These are phyloP conservation scores for Dasyurus viverrinus DNA, from an alignment of 2,113 vertebrate species.

Conservation along the genomic window DNA sequence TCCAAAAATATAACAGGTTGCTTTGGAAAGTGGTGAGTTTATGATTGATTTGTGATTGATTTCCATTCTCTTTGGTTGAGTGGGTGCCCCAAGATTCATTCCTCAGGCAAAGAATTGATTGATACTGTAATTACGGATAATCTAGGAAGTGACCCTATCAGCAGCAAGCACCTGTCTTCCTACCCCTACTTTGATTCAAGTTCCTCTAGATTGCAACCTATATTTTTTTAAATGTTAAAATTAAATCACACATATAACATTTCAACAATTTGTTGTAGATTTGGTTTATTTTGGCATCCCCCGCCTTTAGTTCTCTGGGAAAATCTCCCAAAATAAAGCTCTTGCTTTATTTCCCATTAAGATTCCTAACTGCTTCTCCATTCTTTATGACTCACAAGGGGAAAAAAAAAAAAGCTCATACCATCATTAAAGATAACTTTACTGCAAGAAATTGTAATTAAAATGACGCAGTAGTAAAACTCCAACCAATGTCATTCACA, in stretches of 20 bases:
- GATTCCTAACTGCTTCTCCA: neutral
- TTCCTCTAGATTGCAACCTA: neutral
- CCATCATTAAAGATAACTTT: neutral
- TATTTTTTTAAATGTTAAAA: neutral
- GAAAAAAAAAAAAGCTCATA: neutral
- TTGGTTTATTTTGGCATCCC: neutral
- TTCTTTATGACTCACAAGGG: neutral
- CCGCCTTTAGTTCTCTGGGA: neutral
- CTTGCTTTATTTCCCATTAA: neutral
- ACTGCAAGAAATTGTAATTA: neutral
- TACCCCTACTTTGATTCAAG: neutral
- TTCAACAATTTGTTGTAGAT: neutral
- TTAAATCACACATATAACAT: neutral
- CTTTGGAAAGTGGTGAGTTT: no score
- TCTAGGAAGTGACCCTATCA: neutral
- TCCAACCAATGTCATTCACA: neutral
- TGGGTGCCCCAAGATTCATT: neutral
- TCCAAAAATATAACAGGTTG: no score
- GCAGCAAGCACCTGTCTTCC: neutral
- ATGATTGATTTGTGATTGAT: neutral
- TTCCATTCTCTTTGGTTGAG: neutral
- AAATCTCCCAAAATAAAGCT: neutral
- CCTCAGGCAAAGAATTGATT: neutral
- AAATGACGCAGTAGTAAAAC: neutral
- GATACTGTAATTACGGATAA: neutral